phyloP scores from a whole-genome alignment of 2,113 vertebrate species.

The Ariopsis seemanni region DNA sequence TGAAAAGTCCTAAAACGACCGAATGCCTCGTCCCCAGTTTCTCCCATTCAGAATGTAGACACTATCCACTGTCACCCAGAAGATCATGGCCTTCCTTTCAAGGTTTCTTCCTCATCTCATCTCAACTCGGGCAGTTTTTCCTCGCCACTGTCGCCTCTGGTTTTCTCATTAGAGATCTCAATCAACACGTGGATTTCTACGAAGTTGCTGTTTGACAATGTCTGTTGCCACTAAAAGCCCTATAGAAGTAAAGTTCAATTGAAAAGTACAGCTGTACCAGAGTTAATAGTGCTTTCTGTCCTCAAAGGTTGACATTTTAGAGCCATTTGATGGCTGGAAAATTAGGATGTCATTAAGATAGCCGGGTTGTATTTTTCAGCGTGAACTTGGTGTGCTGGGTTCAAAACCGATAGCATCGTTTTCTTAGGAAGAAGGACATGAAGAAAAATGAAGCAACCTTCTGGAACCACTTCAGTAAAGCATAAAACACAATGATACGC shows the following conservation, averaged over 20 bases:
- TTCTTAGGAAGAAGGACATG: conserved; percentile 2
- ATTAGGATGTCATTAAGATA: conserved; percentile 9
- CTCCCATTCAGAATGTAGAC: not conserved
- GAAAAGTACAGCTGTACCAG: not conserved
- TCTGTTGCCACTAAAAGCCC: no score
- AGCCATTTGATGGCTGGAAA: not conserved
- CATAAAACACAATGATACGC: conserved; percentile 46
- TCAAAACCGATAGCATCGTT: conserved; percentile 19
- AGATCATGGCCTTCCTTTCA: not conserved
- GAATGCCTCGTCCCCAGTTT: not conserved
- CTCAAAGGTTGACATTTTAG: conserved; percentile 18
- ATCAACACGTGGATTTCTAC: not conserved
- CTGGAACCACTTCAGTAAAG: conserved; percentile 32
- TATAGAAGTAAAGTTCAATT: not conserved
- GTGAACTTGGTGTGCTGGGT: not conserved
- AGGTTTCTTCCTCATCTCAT: not conserved
- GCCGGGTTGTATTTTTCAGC: not conserved
- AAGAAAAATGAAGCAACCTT: conserved; percentile 12
- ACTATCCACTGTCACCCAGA: not conserved
- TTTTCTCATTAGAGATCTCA: not conserved
- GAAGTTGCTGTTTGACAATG: not conserved
- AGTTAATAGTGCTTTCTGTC: conserved; percentile 2
- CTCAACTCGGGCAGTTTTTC: not conserved
- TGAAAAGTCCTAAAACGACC: not conserved
- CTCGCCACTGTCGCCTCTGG: not conserved